Evolutionary conservation across 1,140 invertebrate species (phyloP).

Genomic region (Branchinecta lindahli): DNA sequence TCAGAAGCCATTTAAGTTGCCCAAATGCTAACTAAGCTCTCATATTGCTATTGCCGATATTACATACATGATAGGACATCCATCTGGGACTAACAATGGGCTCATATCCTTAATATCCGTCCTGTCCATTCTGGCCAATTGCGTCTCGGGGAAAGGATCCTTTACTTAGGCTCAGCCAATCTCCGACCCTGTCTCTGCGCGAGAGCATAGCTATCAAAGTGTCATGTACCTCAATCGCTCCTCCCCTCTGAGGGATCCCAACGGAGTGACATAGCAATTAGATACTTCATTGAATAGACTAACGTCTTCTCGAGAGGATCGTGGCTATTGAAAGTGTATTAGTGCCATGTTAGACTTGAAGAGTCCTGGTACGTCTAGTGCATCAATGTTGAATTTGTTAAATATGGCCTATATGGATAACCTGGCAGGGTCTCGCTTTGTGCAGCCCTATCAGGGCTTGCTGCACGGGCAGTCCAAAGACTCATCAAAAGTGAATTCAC

Average conservation of each 20-base stretch:
- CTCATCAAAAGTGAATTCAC: background rate
- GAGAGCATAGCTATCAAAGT: conserved; percentile 1
- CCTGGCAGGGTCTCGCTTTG: background rate
- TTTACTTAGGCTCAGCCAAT: conserved; percentile 1
- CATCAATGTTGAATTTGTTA: background rate
- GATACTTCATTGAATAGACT: conserved; percentile 4
- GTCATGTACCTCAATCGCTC: background rate
- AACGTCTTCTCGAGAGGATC: background rate
- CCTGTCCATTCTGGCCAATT: background rate
- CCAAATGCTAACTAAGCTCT: background rate
- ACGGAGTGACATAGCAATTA: background rate
- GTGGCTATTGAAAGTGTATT: background rate
- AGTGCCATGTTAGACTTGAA: conserved; percentile 3
- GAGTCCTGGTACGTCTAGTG: background rate
- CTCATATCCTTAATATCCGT: background rate
- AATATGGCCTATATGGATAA: conserved; percentile 6
- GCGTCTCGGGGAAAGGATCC: background rate
- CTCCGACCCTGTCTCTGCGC: background rate
- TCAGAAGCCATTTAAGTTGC: background rate
- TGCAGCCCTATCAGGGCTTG: background rate
- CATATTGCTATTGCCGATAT: conserved; percentile 4
- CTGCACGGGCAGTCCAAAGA: background rate
- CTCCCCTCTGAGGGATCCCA: background rate
- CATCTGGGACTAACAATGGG: background rate
- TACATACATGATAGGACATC: conserved; percentile 4